phyloP scores from a whole-genome alignment of 2,797 vertebrate genomes.

The Emys orbicularis region DNA sequence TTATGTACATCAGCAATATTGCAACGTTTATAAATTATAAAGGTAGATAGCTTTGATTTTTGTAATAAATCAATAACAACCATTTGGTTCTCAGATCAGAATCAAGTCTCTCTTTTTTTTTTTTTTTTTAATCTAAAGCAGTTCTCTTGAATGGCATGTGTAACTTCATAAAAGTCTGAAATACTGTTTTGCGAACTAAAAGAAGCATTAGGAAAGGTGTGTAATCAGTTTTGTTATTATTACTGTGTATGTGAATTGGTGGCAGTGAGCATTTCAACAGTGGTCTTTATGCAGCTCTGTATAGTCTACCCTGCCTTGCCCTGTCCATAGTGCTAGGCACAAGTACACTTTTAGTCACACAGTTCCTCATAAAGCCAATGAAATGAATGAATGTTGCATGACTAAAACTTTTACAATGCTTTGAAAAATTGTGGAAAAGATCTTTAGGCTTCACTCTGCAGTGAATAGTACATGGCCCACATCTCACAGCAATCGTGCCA shows the following conservation, averaged over 20 bases:
- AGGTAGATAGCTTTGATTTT: not conserved
- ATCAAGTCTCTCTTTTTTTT: not conserved
- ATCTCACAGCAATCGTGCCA: not conserved
- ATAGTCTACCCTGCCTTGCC: not conserved
- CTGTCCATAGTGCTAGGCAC: not conserved
- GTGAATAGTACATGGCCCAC: not conserved
- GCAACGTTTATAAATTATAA: not conserved
- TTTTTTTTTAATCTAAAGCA: not conserved
- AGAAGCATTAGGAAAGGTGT: not conserved
- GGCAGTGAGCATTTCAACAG: not conserved
- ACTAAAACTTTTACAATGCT: not conserved
- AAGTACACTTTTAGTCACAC: fast-evolving
- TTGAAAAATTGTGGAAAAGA: not conserved
- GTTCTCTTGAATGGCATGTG: not conserved
- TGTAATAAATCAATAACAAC: not conserved
- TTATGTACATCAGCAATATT: not conserved
- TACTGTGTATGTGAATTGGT: not conserved
- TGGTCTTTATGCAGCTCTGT: not conserved
- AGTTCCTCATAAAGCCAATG: not conserved
- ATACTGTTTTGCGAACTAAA: not conserved
- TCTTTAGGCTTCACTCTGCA: not conserved
- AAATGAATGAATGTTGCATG: not conserved
- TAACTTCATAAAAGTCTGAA: not conserved
- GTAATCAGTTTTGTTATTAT: not conserved
- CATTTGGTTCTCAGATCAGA: not conserved